Evolutionary conservation across 2,888 invertebrate genomes (phyloP), one percentile per base, ranked within the genome.

Genomic region (Fissipunctia ypsillon): DNA sequence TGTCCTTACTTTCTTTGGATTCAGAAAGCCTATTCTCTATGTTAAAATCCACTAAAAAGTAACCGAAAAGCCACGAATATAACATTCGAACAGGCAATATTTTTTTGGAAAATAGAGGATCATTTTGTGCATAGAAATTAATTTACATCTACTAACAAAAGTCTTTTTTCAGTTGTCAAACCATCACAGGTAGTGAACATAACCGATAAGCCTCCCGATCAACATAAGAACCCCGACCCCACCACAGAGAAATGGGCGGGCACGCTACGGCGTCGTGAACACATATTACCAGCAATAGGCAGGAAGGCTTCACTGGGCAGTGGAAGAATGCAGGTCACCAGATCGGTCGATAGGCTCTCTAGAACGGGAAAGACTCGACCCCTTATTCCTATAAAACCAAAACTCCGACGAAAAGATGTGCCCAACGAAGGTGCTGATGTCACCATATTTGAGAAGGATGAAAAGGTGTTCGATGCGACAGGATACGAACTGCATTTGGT

Each of bases 401-500:
- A 88, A 57, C 28, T 91, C 69, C 84, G 94, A 88, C 90, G 94
- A 90, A 82, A 91, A 88, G 90, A 94, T 90, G 71, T 94, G 87
- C 83, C 96, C 72, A 48, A 92, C 87, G 91, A 97, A 93, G 92
- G 93, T 71, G 56, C 84, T 6, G 95, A 94, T 81, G 87, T 93
- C 3, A 91, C 94, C 0, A 90, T 95, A 60, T 84, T 92, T 52
- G 96, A 96, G 76, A 93, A 87, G 75, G 94, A 94, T 88, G 96
- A 93, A 85, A 97, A 84, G 85, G 95, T 97, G 7, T 98, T 98
- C 88, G 97, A 97, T 83, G 96, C 97, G 0, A 94, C 97, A 9
- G 98, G 98, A 7, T 98, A 97, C 90, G 98, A 98, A 88, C 89
- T 97, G 6, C 97, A 98, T 91, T 95, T 99, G 66, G 98, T 98